A percentile compares a stretch with the other conserved stretches of the same genome.
phyloP scores from a whole-genome alignment of 2,113 vertebrate genomes.

The pig (Sus scrofa) region T2T-Sscrofa CM000813.6:52904001-52904500 shows the following conservation, averaged over 20 bases:
- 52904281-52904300: background rate
- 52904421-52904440: background rate
- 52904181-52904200: background rate
- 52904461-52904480: background rate
- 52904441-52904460: background rate
- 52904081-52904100: background rate
- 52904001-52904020: background rate
- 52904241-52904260: background rate
- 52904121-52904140: background rate
- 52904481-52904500: background rate
- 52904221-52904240: background rate
- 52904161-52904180: background rate
- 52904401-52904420: background rate
- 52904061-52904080: background rate
- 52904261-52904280: background rate
- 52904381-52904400: background rate
- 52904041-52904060: background rate
- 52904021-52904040: background rate
- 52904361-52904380: background rate
- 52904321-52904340: background rate
- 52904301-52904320: background rate
- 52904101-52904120: background rate
- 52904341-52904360: background rate
- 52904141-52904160: background rate
- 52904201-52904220: background rate